These are phyloP conservation scores for Tuta absoluta DNA, from an alignment of 2,888 invertebrate genomes.

Conservation along the genomic window DNA sequence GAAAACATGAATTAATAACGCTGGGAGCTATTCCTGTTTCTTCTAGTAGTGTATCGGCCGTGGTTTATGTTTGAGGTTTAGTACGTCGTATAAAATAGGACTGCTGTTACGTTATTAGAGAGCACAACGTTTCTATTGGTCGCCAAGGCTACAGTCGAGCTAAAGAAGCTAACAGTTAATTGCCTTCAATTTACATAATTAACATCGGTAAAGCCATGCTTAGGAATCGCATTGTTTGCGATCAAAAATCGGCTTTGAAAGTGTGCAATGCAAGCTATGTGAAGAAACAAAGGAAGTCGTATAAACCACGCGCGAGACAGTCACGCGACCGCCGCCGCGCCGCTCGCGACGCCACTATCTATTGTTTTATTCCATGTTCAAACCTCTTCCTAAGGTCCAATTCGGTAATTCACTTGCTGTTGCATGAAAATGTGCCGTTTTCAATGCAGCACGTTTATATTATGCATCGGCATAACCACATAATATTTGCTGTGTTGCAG, in stretches of 20 bases:
- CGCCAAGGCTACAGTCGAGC: slow-evolving; percentile 2
- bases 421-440: slow-evolving; percentile 29
- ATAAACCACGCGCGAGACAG: slow-evolving; percentile 67
- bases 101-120: slow-evolving; percentile 8
- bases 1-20: slow-evolving; percentile 18
- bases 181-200: slow-evolving; percentile 11
- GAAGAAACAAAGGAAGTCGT: slow-evolving; percentile 73
- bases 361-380: slow-evolving; percentile 55
- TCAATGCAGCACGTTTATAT: slow-evolving; percentile 29
- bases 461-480: slow-evolving; percentile 33
- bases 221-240: slow-evolving; percentile 4
- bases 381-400: slow-evolving; percentile 37
- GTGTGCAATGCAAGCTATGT: slow-evolving; percentile 56
- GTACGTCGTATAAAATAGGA: slow-evolving; percentile 9
- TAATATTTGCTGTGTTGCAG: slow-evolving; percentile 25
- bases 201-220: slow-evolving; percentile 19
- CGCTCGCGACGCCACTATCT: slow-evolving; percentile 52
- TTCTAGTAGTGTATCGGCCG: slow-evolving; percentile 3
- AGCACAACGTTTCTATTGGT: slow-evolving; percentile 1
- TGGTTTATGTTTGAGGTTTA: slow-evolving; percentile 18
- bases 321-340: slow-evolving; percentile 59
- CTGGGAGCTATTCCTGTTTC: slow-evolving; percentile 10
- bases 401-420: slow-evolving; percentile 40
- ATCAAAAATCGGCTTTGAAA: slow-evolving; percentile 38
- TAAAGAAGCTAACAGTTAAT: slow-evolving; percentile 7